Evolutionary conservation across 1,140 invertebrate genomes (phyloP), one percentile per base, ranked within the genome.

Genomic region (Catajapyx aquilonaris): DNA sequence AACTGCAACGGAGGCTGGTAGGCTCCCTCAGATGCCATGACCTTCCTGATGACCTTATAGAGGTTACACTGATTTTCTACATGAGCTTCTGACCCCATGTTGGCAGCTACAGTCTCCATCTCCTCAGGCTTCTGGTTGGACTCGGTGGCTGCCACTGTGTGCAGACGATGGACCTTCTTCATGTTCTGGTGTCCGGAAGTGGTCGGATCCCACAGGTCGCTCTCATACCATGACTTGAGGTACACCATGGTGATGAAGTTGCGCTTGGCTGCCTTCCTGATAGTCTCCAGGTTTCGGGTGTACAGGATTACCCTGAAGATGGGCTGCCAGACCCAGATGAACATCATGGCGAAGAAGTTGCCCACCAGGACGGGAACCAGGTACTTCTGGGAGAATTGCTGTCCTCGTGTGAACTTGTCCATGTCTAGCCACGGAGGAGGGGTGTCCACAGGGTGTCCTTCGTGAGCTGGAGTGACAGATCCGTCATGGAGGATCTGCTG

Each of bases 161-260:
- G 60, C 43, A 56, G 51, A 5, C 37, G 40, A 11, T 56, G 46
- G 3, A 63, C 60, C 10, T 28, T 37, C 9, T 44, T 33, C 19
- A 56, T 44, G 16, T 48, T 48, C 4, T 48, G 40, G 20, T 49
- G 45, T 9, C 48, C 54, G 4, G 33, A 35, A 32, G 48, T 46
- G 3, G 46, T 38, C 9, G 37, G 21, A 20, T 48, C 37, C 46
- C 48, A 57, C 5, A 55, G 42, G 32, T 56, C 48, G 2, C 49
- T 52, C n/a, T 45, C 41, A 35, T 53, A 58, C 61, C 61, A 64
- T 1, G 41, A 25, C 10, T 49, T 40, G 2, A 61, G 48, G 32
- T 59, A 49, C 1, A 44, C 25, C 4, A 52, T 39, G 3, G 61
- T 63, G 5, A 42, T 46, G 13, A 60, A 32, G 34, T 63, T 62